Conservation (phyloP, 2,888 invertebrate species). For the Eudemis profundana region DNA sequence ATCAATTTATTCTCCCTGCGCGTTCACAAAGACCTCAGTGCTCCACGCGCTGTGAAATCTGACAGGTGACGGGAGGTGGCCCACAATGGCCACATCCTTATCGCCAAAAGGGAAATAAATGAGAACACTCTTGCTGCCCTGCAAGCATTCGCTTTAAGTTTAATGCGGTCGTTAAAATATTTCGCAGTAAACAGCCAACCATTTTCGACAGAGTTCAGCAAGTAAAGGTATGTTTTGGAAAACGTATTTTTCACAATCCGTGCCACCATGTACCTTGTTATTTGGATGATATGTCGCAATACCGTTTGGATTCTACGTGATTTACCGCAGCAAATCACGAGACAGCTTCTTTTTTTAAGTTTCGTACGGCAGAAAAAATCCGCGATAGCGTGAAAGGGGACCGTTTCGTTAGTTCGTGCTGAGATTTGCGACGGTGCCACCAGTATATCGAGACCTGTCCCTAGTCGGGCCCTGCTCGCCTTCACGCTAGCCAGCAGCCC, state of each 20-base stretch:
- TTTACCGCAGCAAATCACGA: constrained; percentile 48
- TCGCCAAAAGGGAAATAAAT: constrained; percentile 77
- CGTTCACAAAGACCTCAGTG: constrained; percentile 54
- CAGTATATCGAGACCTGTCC: constrained; percentile 7
- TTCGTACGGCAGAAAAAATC: constrained; percentile 54
- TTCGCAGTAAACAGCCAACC: not conserved
- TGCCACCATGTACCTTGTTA: constrained; percentile 40
- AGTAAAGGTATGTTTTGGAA: constrained; percentile 41
- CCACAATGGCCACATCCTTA: constrained; percentile 71
- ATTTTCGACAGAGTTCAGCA: not conserved
- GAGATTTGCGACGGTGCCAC: constrained; percentile 46
- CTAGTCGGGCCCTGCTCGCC: not conserved
- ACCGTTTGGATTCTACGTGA: constrained; percentile 37
- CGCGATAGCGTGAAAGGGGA: constrained; percentile 52
- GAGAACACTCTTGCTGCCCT: constrained; percentile 72
- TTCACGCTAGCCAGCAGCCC: not conserved
- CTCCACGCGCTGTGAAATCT: constrained; percentile 62
- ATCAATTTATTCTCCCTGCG: constrained; percentile 57
- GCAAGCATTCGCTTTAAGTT: constrained; percentile 64
- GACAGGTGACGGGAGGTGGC: constrained; percentile 71
- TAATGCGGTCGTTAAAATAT: constrained; percentile 52
- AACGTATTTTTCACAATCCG: constrained; percentile 20
- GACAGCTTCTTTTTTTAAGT: constrained; percentile 53
- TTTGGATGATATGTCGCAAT: constrained; percentile 40
- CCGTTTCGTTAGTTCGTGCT: constrained; percentile 53